phyloP scores from a whole-genome alignment of 2,888 invertebrate genomes.

The Phaonia tiefii region DNA sequence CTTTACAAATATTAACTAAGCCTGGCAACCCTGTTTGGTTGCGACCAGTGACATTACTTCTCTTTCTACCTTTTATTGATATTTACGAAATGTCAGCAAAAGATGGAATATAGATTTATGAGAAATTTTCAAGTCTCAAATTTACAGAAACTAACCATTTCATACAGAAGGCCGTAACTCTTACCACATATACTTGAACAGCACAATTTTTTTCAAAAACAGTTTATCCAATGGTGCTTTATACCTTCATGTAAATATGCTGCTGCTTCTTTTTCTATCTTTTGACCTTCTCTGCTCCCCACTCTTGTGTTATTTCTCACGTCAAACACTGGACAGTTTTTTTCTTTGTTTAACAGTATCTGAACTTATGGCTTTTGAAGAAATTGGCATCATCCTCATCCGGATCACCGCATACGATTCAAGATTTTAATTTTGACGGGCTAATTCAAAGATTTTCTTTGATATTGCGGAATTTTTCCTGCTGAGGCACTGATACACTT shows the following conservation, averaged over 20 bases:
- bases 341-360: constrained; percentile 63
- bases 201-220: neutral
- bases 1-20: neutral
- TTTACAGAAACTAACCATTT: neutral
- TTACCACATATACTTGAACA: neutral
- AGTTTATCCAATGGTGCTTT: neutral
- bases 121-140: neutral
- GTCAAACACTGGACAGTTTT: constrained; percentile 62
- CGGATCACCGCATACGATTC: constrained; percentile 58
- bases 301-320: constrained; percentile 46
- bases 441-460: constrained; percentile 49
- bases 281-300: constrained; percentile 46
- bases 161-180: no score
- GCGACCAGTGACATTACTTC: constrained; percentile 28
- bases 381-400: constrained; percentile 59
- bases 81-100: constrained; percentile 48
- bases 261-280: constrained; percentile 17
- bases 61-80: constrained; percentile 46
- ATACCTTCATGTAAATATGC: constrained; percentile 51
- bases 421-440: constrained; percentile 37
- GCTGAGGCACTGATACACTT: constrained; percentile 13
- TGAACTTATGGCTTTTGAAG: constrained; percentile 46
- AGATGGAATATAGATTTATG: neutral
- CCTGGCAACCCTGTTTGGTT: constrained; percentile 10
- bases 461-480: constrained; percentile 47